Percentiles rank a stretch among this genome's conserved stretches.
These are phyloP conservation scores for Thecophora atra DNA, from an alignment of 2,888 invertebrate species.

Conservation along the genomic window DNA sequence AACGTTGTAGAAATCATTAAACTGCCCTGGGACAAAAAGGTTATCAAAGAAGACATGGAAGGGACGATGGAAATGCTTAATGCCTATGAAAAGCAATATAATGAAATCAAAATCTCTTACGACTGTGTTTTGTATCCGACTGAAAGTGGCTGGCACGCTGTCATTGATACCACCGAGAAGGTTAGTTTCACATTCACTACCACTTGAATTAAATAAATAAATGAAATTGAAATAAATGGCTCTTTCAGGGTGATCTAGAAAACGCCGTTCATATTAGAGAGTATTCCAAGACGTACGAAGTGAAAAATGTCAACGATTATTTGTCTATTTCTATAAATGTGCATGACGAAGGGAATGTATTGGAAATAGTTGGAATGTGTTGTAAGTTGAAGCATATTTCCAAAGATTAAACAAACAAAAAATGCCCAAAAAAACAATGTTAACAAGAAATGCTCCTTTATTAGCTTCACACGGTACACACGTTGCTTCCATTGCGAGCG, in stretches of 20 bases:
- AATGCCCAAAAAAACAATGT: neutral
- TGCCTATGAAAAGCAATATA: constrained; percentile 85
- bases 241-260: constrained; percentile 80
- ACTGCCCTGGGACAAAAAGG: constrained; percentile 76
- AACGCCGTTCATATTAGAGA: constrained; percentile 81
- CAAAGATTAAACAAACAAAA: neutral
- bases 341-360: constrained; percentile 85
- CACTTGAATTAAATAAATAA: constrained; percentile 32
- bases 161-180: constrained; percentile 61
- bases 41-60: constrained; percentile 89
- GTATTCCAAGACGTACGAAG: constrained; percentile 82
- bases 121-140: constrained; percentile 95
- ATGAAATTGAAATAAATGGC: too few relatives aligned
- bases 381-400: constrained; percentile 72
- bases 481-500: constrained; percentile 95
- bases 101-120: constrained; percentile 86
- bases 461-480: constrained; percentile 96
- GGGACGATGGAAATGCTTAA: constrained; percentile 84
- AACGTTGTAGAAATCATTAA: constrained; percentile 65
- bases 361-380: constrained; percentile 94
- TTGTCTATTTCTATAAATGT: constrained; percentile 92
- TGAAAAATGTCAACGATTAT: constrained; percentile 81
- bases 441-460: constrained; percentile 47
- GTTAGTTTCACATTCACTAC: too few relatives aligned
- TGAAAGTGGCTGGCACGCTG: constrained; percentile 81